A percentile compares a stretch with the other conserved stretches of the same genome.
Conservation (phyloP, 2,797 vertebrate species). For the Epinephelus coioides region DNA sequence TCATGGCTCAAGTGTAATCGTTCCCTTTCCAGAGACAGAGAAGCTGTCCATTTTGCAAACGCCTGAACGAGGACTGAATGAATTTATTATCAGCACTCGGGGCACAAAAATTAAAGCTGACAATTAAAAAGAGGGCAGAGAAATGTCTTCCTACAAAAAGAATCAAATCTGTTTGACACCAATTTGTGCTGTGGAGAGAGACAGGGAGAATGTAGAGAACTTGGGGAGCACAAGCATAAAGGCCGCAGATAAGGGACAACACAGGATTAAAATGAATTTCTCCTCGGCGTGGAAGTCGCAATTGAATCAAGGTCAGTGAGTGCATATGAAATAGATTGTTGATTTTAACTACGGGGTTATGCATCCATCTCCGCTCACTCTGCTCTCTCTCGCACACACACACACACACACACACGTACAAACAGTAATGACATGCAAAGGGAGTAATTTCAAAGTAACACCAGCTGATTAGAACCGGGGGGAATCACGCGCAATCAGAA, state of each 20-base stretch:
- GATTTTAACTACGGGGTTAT: constrained; percentile 36
- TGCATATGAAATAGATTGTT: constrained; percentile 23
- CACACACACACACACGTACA: constrained; percentile 28
- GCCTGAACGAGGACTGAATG: constrained; percentile 27
- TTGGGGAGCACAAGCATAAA: constrained; percentile 2
- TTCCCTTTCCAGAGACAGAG: constrained; percentile 10
- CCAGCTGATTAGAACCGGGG: constrained; percentile 70
- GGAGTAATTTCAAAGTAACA: constrained; percentile 70
- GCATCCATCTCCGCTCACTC: constrained; percentile 38
- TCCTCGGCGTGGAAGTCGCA: constrained; percentile 15
- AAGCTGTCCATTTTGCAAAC: constrained; percentile 36
- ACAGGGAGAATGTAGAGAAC: constrained; percentile 19
- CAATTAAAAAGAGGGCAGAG: constrained; percentile 55
- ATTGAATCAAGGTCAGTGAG: constrained; percentile 44
- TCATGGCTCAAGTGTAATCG: constrained; percentile 42
- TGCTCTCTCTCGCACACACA: neutral
- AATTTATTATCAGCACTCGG: constrained; percentile 54
- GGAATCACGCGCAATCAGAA: constrained; percentile 64
- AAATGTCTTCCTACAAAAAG: constrained; percentile 51
- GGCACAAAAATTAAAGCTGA: constrained; percentile 57
- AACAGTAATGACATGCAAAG: constrained; percentile 65
- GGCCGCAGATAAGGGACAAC: constrained; percentile 45
- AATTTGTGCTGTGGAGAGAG: constrained; percentile 30
- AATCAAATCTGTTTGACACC: constrained; percentile 48
- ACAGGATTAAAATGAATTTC: constrained; percentile 45